Conservation (phyloP, 2,113 vertebrate species). For the Paramisgurnus dabryanus region DNA sequence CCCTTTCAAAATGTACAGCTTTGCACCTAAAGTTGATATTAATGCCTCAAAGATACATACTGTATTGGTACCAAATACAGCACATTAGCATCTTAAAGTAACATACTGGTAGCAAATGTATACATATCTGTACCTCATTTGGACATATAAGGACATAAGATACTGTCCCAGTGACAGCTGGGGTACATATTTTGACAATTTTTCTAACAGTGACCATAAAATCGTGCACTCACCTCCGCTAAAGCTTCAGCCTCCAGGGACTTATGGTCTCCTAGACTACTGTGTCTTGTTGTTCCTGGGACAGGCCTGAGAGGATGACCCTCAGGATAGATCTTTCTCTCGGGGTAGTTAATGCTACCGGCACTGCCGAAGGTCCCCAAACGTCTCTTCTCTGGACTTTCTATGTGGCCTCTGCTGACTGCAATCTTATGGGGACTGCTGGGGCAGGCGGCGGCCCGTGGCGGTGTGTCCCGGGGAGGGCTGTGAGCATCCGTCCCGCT, state of each 20-base stretch:
- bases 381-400: slow-evolving; percentile 93
- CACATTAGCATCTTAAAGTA: too few relatives aligned
- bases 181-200: too few relatives aligned
- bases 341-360: slow-evolving; percentile 93
- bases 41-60: too few relatives aligned
- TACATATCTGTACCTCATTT: too few relatives aligned
- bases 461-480: slow-evolving; percentile 92
- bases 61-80: too few relatives aligned
- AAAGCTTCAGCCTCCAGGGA: slow-evolving; percentile 93
- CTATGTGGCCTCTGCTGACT: slow-evolving; percentile 83
- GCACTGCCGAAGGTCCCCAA: slow-evolving; percentile 93
- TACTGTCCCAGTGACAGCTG: too few relatives aligned
- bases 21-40: too few relatives aligned
- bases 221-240: slow-evolving; percentile 80
- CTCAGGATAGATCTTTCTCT: slow-evolving; percentile 88
- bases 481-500: slow-evolving; percentile 90
- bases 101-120: too few relatives aligned
- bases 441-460: slow-evolving; percentile 91
- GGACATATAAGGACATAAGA: too few relatives aligned
- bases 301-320: slow-evolving; percentile 84
- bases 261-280: slow-evolving; percentile 97
- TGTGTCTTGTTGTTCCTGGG: slow-evolving; percentile 91
- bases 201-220: too few relatives aligned
- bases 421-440: slow-evolving; percentile 95
- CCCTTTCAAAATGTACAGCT: too few relatives aligned